phyloP scores from a whole-genome alignment of 2,888 invertebrate species.

The Pheosia tremula region DNA sequence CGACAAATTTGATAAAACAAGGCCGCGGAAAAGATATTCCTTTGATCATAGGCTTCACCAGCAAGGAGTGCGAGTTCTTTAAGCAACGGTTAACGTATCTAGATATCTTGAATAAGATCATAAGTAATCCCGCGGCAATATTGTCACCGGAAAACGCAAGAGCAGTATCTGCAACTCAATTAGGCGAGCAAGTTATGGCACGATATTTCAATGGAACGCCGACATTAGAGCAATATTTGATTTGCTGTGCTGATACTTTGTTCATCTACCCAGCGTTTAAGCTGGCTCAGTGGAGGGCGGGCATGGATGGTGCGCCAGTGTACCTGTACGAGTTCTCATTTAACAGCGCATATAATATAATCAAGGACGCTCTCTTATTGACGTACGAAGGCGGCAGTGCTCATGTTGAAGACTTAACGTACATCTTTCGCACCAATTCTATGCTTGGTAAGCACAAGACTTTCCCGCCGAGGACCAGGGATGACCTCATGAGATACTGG shows the following conservation, averaged over 20 bases:
- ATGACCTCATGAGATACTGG: conserved; percentile 36
- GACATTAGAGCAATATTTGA: conserved; percentile 25
- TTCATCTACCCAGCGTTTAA: conserved; percentile 35
- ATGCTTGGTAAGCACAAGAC: conserved; percentile 20
- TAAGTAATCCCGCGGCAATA: conserved; percentile 18
- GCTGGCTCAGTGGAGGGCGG: conserved; percentile 23
- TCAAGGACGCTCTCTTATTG: conserved; percentile 47
- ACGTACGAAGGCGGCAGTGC: conserved; percentile 58
- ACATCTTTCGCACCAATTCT: conserved; percentile 51
- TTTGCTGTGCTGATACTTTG: conserved; percentile 23
- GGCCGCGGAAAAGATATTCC: conserved; percentile 39
- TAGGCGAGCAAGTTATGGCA: conserved; percentile 13
- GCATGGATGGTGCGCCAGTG: conserved; percentile 48
- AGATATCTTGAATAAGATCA: conserved; percentile 15
- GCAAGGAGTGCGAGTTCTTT: conserved; percentile 30
- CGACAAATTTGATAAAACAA: conserved; percentile 30
- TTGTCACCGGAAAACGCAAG: conserved; percentile 20
- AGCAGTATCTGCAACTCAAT: conserved; percentile 8
- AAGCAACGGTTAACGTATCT: conserved; percentile 15
- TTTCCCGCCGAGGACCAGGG: conserved; percentile 23
- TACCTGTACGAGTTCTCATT: conserved; percentile 74
- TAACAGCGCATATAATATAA: conserved; percentile 63
- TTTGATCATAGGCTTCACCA: conserved; percentile 37
- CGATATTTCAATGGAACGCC: conserved; percentile 29
- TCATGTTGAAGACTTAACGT: conserved; percentile 75